phyloP scores from a whole-genome alignment of 2,113 vertebrate species.

The Stegastes partitus region DNA sequence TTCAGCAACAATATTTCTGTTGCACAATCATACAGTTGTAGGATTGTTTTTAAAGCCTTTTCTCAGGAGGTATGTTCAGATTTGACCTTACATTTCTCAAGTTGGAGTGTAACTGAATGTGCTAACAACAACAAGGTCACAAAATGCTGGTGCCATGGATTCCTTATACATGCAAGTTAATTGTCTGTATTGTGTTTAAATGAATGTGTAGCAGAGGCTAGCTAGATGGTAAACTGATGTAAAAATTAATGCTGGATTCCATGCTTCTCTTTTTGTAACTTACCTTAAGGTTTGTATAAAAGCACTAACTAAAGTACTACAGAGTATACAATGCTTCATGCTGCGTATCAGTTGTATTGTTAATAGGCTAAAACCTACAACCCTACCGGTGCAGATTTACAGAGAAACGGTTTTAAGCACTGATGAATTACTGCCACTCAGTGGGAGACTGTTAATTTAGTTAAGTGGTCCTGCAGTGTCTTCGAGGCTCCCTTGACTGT shows the following conservation, averaged over 20 bases:
- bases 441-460: constrained; percentile 60
- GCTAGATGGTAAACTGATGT: neutral
- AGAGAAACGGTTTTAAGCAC: constrained; percentile 24
- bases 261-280: neutral
- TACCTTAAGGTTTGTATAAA: neutral
- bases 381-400: constrained; percentile 8
- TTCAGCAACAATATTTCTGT: neutral
- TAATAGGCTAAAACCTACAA: constrained; percentile 2
- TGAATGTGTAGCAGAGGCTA: neutral
- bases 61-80: neutral
- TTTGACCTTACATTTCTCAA: neutral
- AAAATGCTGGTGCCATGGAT: neutral
- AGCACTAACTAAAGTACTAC: too few species aligned
- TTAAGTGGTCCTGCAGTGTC: constrained; percentile 59
- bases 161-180: neutral
- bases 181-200: neutral
- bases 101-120: neutral
- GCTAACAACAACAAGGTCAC: neutral
- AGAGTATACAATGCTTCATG: too few species aligned
- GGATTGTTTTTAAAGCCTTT: neutral
- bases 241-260: neutral
- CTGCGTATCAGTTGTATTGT: neutral
- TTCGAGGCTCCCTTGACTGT: constrained; percentile 29
- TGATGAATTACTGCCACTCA: constrained; percentile 56
- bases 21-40: neutral